Evolutionary conservation across 2,113 vertebrate genomes (phyloP).

Genomic region (Chunga burmeisteri): DNA sequence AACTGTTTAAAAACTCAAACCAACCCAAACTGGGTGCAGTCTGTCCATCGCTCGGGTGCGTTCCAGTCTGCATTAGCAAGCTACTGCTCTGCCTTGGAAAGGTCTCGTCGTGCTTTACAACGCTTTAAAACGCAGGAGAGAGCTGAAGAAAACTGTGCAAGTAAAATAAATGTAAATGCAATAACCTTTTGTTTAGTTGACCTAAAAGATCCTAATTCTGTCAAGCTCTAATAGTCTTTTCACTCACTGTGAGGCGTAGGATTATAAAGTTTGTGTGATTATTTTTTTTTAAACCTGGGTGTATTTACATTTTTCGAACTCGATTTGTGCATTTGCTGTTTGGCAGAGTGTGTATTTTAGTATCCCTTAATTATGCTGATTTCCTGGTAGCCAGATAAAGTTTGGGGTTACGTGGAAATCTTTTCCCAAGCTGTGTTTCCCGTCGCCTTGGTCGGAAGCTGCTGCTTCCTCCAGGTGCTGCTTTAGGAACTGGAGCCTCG

Average conservation of each 20-base stretch:
- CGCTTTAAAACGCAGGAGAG: background rate
- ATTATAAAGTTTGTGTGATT: background rate
- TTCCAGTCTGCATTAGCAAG: background rate
- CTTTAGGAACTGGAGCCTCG: background rate
- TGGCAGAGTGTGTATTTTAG: background rate
- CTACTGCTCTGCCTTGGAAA: background rate
- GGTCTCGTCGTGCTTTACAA: background rate
- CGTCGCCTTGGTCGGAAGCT: background rate
- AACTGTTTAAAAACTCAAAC: background rate
- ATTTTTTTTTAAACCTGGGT: background rate
- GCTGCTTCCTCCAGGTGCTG: constrained; percentile 47
- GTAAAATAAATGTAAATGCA: background rate
- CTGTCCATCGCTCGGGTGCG: background rate
- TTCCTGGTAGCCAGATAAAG: constrained; percentile 26
- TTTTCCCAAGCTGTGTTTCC: constrained; percentile 51
- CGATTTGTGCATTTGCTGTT: background rate
- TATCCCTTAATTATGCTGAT: background rate
- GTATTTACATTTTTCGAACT: background rate
- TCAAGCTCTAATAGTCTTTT: background rate
- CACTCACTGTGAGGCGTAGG: background rate
- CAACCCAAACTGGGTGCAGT: background rate
- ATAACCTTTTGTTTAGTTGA: background rate
- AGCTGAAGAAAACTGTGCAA: background rate
- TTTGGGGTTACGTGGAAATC: background rate
- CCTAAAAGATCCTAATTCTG: background rate